Conservation (phyloP, 2,888 invertebrate genomes). For the Limnephilus marmoratus region DNA sequence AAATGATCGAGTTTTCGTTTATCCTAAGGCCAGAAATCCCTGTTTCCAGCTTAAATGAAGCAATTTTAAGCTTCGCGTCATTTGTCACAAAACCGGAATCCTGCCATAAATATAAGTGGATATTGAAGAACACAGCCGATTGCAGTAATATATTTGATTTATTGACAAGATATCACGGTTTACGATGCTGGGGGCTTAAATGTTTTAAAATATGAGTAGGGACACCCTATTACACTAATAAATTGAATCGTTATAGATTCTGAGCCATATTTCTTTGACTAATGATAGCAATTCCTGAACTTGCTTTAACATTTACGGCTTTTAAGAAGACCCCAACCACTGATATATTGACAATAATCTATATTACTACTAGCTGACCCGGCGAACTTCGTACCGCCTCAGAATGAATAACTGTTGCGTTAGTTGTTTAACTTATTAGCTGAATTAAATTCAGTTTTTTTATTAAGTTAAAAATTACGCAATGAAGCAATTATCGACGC, state of each 20-base stretch:
- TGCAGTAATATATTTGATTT: constrained; percentile 61
- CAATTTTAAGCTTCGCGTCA: not conserved
- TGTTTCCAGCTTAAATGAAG: not conserved
- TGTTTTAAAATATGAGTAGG: not conserved
- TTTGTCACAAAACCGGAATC: constrained; percentile 41
- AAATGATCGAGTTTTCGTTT: not conserved
- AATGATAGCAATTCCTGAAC: not conserved
- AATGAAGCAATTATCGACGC: too few species aligned
- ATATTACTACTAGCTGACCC: too few species aligned
- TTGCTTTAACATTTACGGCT: not conserved
- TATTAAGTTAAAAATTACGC: too few species aligned
- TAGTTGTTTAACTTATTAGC: too few species aligned
- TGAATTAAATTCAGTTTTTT: too few species aligned
- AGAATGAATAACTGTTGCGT: too few species aligned
- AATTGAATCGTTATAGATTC: not conserved
- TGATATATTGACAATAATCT: not conserved
- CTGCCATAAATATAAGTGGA: constrained; percentile 57
- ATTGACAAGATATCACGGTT: constrained; percentile 33
- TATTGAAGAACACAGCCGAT: constrained; percentile 43
- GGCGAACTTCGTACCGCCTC: too few species aligned
- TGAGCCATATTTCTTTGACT: not conserved
- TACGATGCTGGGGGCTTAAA: not conserved
- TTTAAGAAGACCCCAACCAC: not conserved
- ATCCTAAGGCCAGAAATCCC: not conserved
- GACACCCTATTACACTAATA: not conserved